These are phyloP conservation scores for Notolepis coatsorum DNA, from an alignment of 2,797 vertebrate genomes.

Conservation along the genomic window DNA sequence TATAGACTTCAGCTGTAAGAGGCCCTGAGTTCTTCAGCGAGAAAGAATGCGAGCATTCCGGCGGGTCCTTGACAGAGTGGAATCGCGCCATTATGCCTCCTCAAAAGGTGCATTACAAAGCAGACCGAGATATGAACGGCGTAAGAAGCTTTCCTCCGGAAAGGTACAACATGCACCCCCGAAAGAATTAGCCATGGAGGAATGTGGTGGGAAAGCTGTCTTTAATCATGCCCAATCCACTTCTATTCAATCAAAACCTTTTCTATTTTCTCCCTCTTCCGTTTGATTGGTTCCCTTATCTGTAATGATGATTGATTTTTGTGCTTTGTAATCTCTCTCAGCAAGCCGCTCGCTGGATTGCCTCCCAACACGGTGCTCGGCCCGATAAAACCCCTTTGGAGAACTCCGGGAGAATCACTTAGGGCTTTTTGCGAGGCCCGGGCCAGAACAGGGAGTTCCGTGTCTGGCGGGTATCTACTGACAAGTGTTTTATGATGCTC, in stretches of 20 bases:
- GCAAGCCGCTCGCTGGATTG: background rate
- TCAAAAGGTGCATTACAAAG: background rate
- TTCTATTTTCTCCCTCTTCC: constrained; percentile 13
- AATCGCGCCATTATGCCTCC: background rate
- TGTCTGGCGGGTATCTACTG: background rate
- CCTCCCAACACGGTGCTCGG: background rate
- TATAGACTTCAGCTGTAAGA: no score
- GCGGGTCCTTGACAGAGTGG: background rate
- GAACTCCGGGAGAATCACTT: background rate
- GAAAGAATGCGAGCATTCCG: background rate
- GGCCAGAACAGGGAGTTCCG: background rate
- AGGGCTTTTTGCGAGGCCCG: background rate
- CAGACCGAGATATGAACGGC: background rate
- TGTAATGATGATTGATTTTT: constrained; percentile 33
- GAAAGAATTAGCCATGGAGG: constrained; percentile 11
- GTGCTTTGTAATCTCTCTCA: constrained; percentile 13
- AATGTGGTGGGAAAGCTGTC: background rate
- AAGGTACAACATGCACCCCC: constrained; percentile 4
- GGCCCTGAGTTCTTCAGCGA: background rate
- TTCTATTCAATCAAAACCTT: constrained; percentile 24
- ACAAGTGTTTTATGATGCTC: constrained; percentile 1
- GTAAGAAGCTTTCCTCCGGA: constrained; percentile 11
- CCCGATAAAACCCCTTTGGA: background rate
- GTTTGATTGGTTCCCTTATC: constrained; percentile 33
- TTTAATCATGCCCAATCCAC: constrained; percentile 35